Evolutionary conservation across 2,113 vertebrate species (phyloP).

Genomic region (Calidris pygmaea): DNA sequence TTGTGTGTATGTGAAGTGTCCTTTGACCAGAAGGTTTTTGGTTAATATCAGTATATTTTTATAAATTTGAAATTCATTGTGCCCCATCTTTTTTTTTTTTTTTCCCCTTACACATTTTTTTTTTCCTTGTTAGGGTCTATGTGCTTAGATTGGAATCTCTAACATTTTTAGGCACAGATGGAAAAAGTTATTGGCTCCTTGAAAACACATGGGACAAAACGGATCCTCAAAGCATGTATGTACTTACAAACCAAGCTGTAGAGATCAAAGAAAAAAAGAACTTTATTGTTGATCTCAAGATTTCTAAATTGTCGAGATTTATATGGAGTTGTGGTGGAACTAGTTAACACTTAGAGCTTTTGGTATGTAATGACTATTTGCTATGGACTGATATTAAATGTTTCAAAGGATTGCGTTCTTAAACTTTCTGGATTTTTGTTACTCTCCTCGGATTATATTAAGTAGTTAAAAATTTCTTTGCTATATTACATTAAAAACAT

Average conservation of each 20-base stretch:
- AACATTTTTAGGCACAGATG: slow-evolving; percentile 79
- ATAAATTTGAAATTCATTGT: slow-evolving; percentile 75
- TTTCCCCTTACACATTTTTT: slow-evolving; percentile 45
- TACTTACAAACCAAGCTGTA: slow-evolving; percentile 85
- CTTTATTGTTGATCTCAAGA: slow-evolving; percentile 76
- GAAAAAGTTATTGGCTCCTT: slow-evolving; percentile 74
- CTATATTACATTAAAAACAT: slow-evolving; percentile 98
- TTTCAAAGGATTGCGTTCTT: slow-evolving; percentile 90
- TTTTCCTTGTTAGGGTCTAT: slow-evolving; percentile 67
- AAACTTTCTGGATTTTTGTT: slow-evolving; percentile 91
- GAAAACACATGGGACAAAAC: slow-evolving; percentile 69
- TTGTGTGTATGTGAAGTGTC: slow-evolving; percentile 74
- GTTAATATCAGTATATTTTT: slow-evolving; percentile 84
- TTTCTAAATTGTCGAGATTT: slow-evolving; percentile 80
- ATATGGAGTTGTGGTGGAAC: slow-evolving; percentile 82
- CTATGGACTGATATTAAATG: slow-evolving; percentile 85
- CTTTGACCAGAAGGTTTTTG: slow-evolving; percentile 73
- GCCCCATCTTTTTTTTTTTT: slow-evolving; percentile 67
- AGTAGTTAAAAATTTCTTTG: slow-evolving; percentile 85
- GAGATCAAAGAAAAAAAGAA: slow-evolving; percentile 79
- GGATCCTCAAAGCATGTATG: slow-evolving; percentile 76
- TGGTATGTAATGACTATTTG: slow-evolving; percentile 83
- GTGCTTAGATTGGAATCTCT: slow-evolving; percentile 71
- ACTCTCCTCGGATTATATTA: slow-evolving; percentile 84
- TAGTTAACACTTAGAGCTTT: slow-evolving; percentile 84